Evolutionary conservation across 1,140 invertebrate species (phyloP), one percentile per base, ranked within the genome.

Genomic region (Saccostrea echinata): DNA sequence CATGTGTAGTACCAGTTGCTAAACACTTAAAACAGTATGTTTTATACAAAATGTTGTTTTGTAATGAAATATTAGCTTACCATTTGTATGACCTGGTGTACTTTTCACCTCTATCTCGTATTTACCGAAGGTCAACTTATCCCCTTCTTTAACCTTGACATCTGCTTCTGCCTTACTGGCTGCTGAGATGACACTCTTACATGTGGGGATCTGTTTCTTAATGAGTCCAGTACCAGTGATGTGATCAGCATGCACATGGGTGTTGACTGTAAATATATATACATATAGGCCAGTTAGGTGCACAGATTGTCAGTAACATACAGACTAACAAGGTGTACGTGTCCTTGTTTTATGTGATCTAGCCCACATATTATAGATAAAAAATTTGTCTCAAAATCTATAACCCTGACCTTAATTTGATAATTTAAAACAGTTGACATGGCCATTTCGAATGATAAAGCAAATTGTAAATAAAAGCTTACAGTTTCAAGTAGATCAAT

Each of bases 201-300:
- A 97, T 0, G 96, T 96, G 0, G 97, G 97, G 64, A 98, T 89
- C 21, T 97, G 94, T 83, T 97, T 96, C 94, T 99, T 99, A 21
- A 99, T 94, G 90, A 96, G 96, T 18, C 98, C 98, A 3, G 97
- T 97, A n/a, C 99, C 99, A 9, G 99, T 99, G 61, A 99, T 96
- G 95, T 99, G 99, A 95, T 99, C 99, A 52, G 99, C 99, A 95
- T 99, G 99, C 95, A 99, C 97, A 94, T 99, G 99, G 2, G 99
- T 99, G 94, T 99, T 99, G 87, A 99, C 92, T 92, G 88, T 87
- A 92, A 97, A 98, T 93, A 80, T n/a, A 93, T n/a, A 61, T 21
- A 21, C 4, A 1, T 61, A 61, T 21, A 6, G 16, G 4, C 55
- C 18, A 21, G 55, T 61, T 61, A 61, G 18, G n/a, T n/a, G n/a